These are phyloP conservation scores for Acleris emargana DNA, from an alignment of 2,888 invertebrate genomes.

Conservation along the genomic window DNA sequence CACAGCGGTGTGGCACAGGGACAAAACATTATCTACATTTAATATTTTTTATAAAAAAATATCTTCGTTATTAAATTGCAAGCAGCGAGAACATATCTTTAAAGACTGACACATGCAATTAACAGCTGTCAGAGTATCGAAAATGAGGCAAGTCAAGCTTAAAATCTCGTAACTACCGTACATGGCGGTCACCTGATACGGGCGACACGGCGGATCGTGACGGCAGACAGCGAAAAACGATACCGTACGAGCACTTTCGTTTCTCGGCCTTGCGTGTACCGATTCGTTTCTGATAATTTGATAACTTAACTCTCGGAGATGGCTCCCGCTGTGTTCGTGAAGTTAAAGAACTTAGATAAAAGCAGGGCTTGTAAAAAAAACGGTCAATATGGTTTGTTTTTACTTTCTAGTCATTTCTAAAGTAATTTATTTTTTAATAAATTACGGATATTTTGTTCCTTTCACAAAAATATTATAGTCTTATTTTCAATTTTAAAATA, in stretches of 20 bases:
- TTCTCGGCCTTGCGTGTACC: slow-evolving; percentile 32
- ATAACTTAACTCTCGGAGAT: background rate
- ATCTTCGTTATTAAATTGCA: slow-evolving; percentile 4
- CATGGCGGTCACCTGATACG: slow-evolving; percentile 48
- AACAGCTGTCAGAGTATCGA: slow-evolving; percentile 36
- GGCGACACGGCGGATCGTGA: slow-evolving; percentile 44
- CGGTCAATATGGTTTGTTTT: no score
- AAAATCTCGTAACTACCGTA: slow-evolving; percentile 42
- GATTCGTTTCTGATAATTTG: slow-evolving; percentile 26
- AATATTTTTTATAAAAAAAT: background rate
- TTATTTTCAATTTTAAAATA: no score
- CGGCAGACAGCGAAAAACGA: slow-evolving; percentile 36
- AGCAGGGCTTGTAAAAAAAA: no score
- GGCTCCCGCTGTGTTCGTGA: background rate
- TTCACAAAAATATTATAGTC: no score
- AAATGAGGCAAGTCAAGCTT: slow-evolving; percentile 39
- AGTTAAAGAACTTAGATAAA: background rate
- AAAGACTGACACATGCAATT: slow-evolving; percentile 30
- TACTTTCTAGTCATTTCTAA: no score
- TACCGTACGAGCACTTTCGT: slow-evolving; percentile 38
- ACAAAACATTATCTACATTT: background rate
- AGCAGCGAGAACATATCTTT: slow-evolving; percentile 6
- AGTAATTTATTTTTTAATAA: no score
- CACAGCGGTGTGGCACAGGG: slow-evolving; percentile 21
- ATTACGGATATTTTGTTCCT: no score